A percentile compares a stretch with the other conserved stretches of the same genome.
These are phyloP conservation scores for Goniozus legneri DNA, from an alignment of 1,140 invertebrate species.

Conservation along the genomic window DNA sequence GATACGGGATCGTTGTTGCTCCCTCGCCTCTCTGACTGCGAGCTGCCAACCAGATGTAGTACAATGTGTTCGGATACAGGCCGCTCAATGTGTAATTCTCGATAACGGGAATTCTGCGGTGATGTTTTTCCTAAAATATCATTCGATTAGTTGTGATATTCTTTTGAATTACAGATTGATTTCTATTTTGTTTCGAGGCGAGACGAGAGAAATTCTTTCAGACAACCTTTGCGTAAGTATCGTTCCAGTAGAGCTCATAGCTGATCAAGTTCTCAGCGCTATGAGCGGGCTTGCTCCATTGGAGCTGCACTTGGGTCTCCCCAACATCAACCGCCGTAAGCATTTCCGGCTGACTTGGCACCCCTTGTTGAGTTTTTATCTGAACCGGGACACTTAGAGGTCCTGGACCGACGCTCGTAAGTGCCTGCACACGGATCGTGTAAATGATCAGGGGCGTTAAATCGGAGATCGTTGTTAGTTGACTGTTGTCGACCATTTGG, in stretches of 20 bases:
- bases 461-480: constrained; percentile 89
- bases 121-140: constrained; percentile 58
- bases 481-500: constrained; percentile 89
- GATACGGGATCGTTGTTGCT: constrained; percentile 89
- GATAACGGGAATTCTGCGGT: constrained; percentile 72
- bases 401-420: constrained; percentile 86
- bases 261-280: constrained; percentile 88
- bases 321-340: constrained; percentile 77
- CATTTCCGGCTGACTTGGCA: constrained; percentile 91
- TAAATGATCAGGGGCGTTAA: constrained; percentile 85
- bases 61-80: constrained; percentile 92
- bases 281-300: constrained; percentile 87
- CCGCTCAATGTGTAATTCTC: constrained; percentile 82
- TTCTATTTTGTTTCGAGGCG: no score
- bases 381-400: constrained; percentile 88
- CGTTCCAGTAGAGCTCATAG: constrained; percentile 97
- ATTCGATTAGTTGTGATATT: not conserved
- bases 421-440: constrained; percentile 87
- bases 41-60: constrained; percentile 94
- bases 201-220: not conserved
- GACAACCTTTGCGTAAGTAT: constrained; percentile 83
- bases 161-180: not conserved
- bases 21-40: constrained; percentile 88
- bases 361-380: constrained; percentile 95
- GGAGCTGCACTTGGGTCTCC: constrained; percentile 78